These are phyloP conservation scores for Linnaemya tessellans DNA, from an alignment of 2,888 invertebrate species.

Conservation along the genomic window DNA sequence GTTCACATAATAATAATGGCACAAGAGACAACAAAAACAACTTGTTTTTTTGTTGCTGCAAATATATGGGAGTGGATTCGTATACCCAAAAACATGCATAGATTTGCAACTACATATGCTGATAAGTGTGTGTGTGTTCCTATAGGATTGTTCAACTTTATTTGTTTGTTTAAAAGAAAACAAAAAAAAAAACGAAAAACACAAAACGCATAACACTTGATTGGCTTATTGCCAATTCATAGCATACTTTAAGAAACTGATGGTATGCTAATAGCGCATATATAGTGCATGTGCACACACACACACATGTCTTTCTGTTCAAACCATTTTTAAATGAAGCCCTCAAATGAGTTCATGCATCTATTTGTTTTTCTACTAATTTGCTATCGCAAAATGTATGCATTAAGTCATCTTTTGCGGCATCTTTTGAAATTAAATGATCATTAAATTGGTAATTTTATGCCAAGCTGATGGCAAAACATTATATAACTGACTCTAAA, in stretches of 20 bases:
- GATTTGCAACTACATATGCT: not conserved
- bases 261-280: constrained; percentile 20
- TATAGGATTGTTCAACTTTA: constrained; percentile 13
- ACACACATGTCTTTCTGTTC: not conserved
- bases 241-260: constrained; percentile 40
- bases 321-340: constrained; percentile 8
- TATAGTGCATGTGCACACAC: not conserved
- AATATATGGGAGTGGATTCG: not conserved
- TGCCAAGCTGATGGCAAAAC: constrained; percentile 37
- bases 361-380: constrained; percentile 39
- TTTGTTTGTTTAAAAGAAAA: constrained; percentile 41
- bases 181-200: constrained; percentile 47
- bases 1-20: constrained; percentile 3
- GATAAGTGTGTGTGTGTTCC: not conserved
- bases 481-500: not conserved
- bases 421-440: constrained; percentile 58
- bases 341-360: not conserved
- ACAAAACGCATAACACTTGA: constrained; percentile 57
- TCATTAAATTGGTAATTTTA: constrained; percentile 57
- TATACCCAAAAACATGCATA: not conserved
- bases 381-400: constrained; percentile 41
- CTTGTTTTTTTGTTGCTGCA: constrained; percentile 1
- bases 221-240: constrained; percentile 70
- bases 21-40: not conserved
- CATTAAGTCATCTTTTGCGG: constrained; percentile 51